phyloP scores from a whole-genome alignment of 2,888 invertebrate genomes.

The Ditula angustiorana region DNA sequence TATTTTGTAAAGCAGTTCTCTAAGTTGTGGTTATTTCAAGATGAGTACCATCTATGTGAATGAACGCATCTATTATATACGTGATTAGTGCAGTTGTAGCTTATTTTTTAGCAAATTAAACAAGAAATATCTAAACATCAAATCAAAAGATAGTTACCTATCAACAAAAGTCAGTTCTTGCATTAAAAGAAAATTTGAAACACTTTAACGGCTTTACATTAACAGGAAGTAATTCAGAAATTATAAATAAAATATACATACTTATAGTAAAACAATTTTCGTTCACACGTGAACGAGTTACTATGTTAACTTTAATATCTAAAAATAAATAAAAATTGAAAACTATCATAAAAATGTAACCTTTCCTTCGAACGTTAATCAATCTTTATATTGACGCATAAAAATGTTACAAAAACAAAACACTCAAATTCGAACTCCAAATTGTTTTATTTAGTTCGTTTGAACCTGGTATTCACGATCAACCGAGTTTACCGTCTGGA shows the following conservation, averaged over 20 bases:
- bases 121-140: not conserved
- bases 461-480: too few relatives aligned
- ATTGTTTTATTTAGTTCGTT: too few relatives aligned
- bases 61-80: constrained; percentile 12
- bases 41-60: constrained; percentile 25
- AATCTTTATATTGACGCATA: too few relatives aligned
- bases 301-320: too few relatives aligned
- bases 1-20: not conserved
- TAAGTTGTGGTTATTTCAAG: constrained; percentile 1
- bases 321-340: too few relatives aligned
- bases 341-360: too few relatives aligned
- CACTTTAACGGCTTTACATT: constrained; percentile 1
- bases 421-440: too few relatives aligned
- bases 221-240: not conserved
- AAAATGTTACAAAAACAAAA: too few relatives aligned
- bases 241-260: not conserved
- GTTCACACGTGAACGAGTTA: too few relatives aligned
- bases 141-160: constrained; percentile 31
- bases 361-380: too few relatives aligned
- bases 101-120: constrained; percentile 20
- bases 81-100: constrained; percentile 24
- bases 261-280: not conserved
- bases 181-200: constrained; percentile 21
- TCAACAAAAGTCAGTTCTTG: constrained; percentile 38
- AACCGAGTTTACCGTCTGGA: too few relatives aligned